Evolutionary conservation across 2,797 vertebrate species (phyloP), one percentile per base, ranked within the genome.

Genomic region (Chiroxiphia lanceolata): DNA sequence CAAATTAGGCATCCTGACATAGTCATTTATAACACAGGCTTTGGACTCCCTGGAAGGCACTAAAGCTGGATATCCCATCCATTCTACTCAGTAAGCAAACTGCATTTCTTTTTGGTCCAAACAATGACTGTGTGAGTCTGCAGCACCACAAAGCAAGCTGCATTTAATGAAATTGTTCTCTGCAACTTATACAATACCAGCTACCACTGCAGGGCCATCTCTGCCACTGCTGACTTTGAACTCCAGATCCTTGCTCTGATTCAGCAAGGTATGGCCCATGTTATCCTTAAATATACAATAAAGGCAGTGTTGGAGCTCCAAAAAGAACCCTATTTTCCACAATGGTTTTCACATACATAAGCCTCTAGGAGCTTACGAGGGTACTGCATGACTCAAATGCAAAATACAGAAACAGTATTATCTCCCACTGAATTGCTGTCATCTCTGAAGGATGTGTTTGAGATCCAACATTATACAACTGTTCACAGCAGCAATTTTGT

Each of bases 381-480:
- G 45, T 53, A 80, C 38, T 83, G 93, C 12, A 74, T 16, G 45
- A 87, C 89, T 77, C 77, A 78, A 93, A 95, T 44, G 40, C 48
- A 90, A 92, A 96, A 87, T 45, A 54, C n/a, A 84, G 67, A 61
- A 84, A 60, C 3, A 72, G 50, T 67, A 54, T 40, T 68, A 59
- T 69, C 51, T 93, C 53, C 21, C 56, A 76, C 36, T 74, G 83
- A 96, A 95, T 91, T 26, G 54, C 77, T 93, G 87, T 89, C 70
- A 92, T 36, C 71, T 89, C 71, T 95, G 93, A 95, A 87, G 21
- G 88, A 96, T 54, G 34, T 92, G 93, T 90, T 90, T 95, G 93
- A 93, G 86, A 88, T 77, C 56, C 71, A 95, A 90, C 64, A 85
- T 85, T 75, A 85, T 57, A 85, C 70, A 95, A 68, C 64, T 94